Evolutionary conservation across 2,888 invertebrate species (phyloP), one percentile per base, ranked within the genome.

Genomic region (Caenorhabditis uteleia): DNA sequence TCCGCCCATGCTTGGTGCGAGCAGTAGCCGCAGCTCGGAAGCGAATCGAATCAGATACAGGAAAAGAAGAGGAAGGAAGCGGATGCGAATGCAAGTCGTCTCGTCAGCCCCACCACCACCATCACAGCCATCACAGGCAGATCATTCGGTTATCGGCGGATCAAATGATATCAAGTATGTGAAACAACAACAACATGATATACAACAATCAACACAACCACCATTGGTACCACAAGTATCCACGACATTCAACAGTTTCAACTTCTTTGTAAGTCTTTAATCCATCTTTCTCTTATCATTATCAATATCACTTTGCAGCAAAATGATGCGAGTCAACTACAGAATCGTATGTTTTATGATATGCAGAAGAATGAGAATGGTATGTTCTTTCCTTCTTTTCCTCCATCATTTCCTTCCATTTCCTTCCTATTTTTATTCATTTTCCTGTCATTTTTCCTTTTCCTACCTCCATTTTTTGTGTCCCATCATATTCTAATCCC

Each of bases 271-370:
- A 45, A 58, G 64, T 64, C n/a, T 46, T 21, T 10, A 39, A 39
- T 14, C 12, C 34, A 34, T 12, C 5, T 14, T n/a, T 34, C 39
- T 8, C 16, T 20, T 10, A 7, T 39, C 20, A 45, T 45, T 29
- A 31, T 45, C 31, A 31, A 26, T 27, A 16, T 8, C 8, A 42
- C 4, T 10, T 42, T 27, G n/a, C n/a, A n/a, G n/a, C n/a, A n/a
- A n/a, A n/a, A n/a, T n/a, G n/a, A n/a, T n/a, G n/a, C n/a, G n/a
- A n/a, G n/a, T n/a, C n/a, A n/a, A n/a, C n/a, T 57, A 27, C 56
- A 61, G 4, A 53, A 53, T 12, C 68, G 59, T 14, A 70, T 66
- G 51, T 66, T 73, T 55, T 73, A 73, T 49, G 72, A 71, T 4
- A 51, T 62, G 53, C 39, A 33, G 18, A 62, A 62, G 48, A 56